Evolutionary conservation across 1,140 invertebrate genomes (phyloP).

Genomic region (Bombus vancouverensis): DNA sequence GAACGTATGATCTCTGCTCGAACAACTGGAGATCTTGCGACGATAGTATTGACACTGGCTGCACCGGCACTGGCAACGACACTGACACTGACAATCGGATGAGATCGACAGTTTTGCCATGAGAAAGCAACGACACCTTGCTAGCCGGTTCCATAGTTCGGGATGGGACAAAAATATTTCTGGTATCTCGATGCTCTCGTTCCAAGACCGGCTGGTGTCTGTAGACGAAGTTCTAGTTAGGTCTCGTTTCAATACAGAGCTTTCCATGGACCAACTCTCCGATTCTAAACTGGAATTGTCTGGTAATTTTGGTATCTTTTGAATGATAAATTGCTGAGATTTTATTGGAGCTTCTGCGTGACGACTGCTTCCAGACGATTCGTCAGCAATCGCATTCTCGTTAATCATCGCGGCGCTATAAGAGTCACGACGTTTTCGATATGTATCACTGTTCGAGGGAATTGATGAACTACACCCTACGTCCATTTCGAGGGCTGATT

Average conservation of each 20-base stretch:
- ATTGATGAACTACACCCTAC: slow-evolving; percentile 20
- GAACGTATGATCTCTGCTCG: slow-evolving; percentile 57
- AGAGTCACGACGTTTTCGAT: slow-evolving; percentile 69
- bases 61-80: slow-evolving; percentile 59
- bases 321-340: slow-evolving; percentile 14
- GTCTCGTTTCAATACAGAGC: slow-evolving; percentile 47
- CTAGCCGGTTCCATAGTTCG: slow-evolving; percentile 53
- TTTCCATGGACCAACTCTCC: slow-evolving; percentile 59
- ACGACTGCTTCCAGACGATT: slow-evolving; percentile 12
- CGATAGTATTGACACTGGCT: slow-evolving; percentile 54
- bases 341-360: neutral
- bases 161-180: slow-evolving; percentile 60
- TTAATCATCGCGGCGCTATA: slow-evolving; percentile 71
- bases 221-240: slow-evolving; percentile 41
- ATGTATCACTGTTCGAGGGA: slow-evolving; percentile 16
- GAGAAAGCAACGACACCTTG: slow-evolving; percentile 42
- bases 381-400: slow-evolving; percentile 55
- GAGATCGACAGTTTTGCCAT: slow-evolving; percentile 8
- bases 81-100: slow-evolving; percentile 38
- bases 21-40: slow-evolving; percentile 57
- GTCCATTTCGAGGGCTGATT: slow-evolving; percentile 50
- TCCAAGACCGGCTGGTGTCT: slow-evolving; percentile 62
- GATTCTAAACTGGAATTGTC: slow-evolving; percentile 61
- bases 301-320: slow-evolving; percentile 23
- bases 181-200: slow-evolving; percentile 55